Conservation (phyloP, 1,140 invertebrate genomes). For the Dinoponera quadriceps region DNA sequence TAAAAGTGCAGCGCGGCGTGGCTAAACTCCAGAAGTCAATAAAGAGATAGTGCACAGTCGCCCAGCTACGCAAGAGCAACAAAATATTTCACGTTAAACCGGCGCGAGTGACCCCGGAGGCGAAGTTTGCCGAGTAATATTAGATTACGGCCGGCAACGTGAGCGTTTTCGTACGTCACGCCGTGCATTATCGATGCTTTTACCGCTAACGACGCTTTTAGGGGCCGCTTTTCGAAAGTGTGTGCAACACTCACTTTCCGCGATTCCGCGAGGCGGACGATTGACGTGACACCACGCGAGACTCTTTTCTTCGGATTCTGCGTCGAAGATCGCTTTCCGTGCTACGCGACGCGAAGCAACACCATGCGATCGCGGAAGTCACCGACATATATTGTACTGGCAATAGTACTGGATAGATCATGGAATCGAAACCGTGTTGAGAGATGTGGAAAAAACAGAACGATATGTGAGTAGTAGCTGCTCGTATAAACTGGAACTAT, state of each 20-base stretch:
- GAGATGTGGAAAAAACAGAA: no score
- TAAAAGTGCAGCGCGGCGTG: conserved; percentile 43
- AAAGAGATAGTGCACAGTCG: conserved; percentile 35
- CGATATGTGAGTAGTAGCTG: no score
- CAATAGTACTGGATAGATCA: no score
- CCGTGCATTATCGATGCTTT: conserved; percentile 59
- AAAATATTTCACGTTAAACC: conserved; percentile 49
- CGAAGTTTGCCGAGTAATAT: conserved; percentile 50
- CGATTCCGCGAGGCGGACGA: conserved; percentile 20
- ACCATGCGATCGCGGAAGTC: not conserved
- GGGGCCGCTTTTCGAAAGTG: conserved; percentile 3
- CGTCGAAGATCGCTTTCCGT: not conserved
- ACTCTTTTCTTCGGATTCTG: not conserved
- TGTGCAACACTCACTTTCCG: not conserved
- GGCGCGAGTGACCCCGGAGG: conserved; percentile 10
- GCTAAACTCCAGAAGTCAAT: conserved; percentile 53
- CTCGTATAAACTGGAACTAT: no score
- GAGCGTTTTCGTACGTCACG: conserved; percentile 51
- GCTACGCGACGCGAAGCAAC: not conserved
- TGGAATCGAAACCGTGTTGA: no score
- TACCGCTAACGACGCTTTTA: conserved; percentile 56
- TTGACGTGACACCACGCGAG: not conserved
- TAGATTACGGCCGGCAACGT: conserved; percentile 51
- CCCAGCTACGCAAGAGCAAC: not conserved
- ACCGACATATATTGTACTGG: no score